Evolutionary conservation across 2,797 vertebrate genomes (phyloP), one percentile per base, ranked within the genome.

Genomic region (Chelon auratus): DNA sequence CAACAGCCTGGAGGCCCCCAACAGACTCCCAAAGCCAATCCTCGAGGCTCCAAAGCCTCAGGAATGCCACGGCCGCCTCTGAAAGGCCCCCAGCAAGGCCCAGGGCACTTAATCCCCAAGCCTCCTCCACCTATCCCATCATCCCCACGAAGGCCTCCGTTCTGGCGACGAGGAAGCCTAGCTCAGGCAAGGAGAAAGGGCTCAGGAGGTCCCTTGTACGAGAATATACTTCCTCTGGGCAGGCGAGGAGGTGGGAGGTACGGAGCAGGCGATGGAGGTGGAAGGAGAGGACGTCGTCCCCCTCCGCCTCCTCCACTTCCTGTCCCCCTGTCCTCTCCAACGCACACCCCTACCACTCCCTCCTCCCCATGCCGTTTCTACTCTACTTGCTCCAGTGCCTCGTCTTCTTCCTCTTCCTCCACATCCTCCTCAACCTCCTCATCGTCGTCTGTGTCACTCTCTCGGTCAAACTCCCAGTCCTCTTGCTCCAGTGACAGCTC

Each of bases 151-250:
- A 85, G 91, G 88, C 94, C 89, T 82, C 95, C 89, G 72, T 92
- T 95, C 74, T 95, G 93, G 93, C 87, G 93, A 65, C 87, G 95
- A 91, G 79, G 94, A 91, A 91, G 96, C 90, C 89, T 96, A 1
- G 80, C 63, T 90, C 93, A 91, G 68, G 55, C 94, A 70, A 94
- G 95, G 85, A 93, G 94, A 83, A 93, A 96, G 93, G 78, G 95
- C 90, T 94, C 95, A 83, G 94, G 94, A 22, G 93, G 92, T 30
- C 94, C 94, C 0, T 77, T 95, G 5, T 95, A 95, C 56, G 94
- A 95, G 82, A 95, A 95, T 63, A 95, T 95, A 67, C 92, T 94
- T 62, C 95, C 94, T 42, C 83, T 95, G 7, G 94, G 95, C 50
- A 87, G 94, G 58, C 87, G 94, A 82, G 93, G 93, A 63, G 94